Base-by-base conservation (phyloP, 2,888 invertebrate species). In the Limnephilus marmoratus region DNA sequence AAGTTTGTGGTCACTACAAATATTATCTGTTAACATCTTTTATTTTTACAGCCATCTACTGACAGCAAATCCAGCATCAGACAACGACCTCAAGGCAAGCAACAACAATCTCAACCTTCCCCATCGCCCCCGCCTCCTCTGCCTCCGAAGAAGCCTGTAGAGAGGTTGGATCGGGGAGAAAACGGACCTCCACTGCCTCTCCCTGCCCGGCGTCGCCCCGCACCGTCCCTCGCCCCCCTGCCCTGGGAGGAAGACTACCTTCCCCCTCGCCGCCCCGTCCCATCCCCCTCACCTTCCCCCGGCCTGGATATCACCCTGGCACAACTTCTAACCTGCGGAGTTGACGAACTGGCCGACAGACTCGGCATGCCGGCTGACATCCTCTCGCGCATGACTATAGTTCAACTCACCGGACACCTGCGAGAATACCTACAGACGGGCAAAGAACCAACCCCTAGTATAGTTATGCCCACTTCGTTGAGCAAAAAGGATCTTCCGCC, bases 311-410 rank as follows among this genome's bases (percentile, higher is more conserved):
- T 98, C 94, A 98, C 98, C 1, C 96, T 98, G 92, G 97, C 97
- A 94, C 98, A 98, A 95, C 96, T 98, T 92, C 97, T 98, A 53
- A 97, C 98, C 3, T 97, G 98, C 94, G 98, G 98, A 94, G 97
- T 98, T 94, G 97, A 98, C 94, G 98, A 98, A 93, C 95, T 98
- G 92, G 98, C 98, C 0, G 94, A 96, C 31, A 97, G 98, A 96
- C 96, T 97, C 92, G 97, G 97, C 94, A 98, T 98, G 94, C 98
- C 98, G 0, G 97, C 98, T 0, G 96, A 97, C 89, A 97, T 98
- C 92, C 95, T 99, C 87, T 98, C 98, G 90, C 98, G 97, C 92
- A 98, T 98, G 97, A 98, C 98, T 0, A 96, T 99, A 92, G 98
- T 98, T 37, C 98, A 98, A 95, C 96, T 99, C 82, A 98, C 98